Evolutionary conservation across 2,888 invertebrate genomes (phyloP), one percentile per base, ranked within the genome.

Genomic region (Drosophila borborema): DNA sequence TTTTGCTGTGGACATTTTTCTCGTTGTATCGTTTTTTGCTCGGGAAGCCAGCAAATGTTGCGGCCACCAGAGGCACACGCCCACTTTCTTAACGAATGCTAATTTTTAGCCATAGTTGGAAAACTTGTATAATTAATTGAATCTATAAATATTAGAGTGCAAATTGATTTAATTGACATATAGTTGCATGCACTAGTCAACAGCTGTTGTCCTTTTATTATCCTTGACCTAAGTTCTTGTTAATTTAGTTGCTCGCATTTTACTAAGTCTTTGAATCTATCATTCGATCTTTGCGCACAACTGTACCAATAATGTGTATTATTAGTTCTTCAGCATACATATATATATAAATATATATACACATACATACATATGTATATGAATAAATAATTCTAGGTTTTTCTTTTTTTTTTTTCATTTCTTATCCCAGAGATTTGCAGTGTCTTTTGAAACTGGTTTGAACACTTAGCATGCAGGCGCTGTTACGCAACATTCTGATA

Each of bases 401-500:
- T 51, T 20, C 14, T 23, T 46, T 20, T 14, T 46, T 20, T 14
- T 31, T 56, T 54, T 28, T n/a, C 40, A 38, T 38, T 36, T 20
- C 38, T 2, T 53, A 3, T 38, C 0, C 28, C 16, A 23, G 7
- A n/a, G 14, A 28, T 56, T 58, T 64, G 64, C 34, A 23, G 56
- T 46, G 69, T 31, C 23, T 38, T 23, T 16, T 20, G 18, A 64
- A 79, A 81, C 84, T 51, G 43, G 78, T 74, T 85, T 74, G 23
- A 59, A 16, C 64, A 64, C 51, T 80, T 77, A 67, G 70, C 77
- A 72, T 77, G 66, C 70, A 71, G 55, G 67, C 49, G 58, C 34
- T 58, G 49, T 82, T 84, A 66, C 85, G 85, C 71, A 82, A 86
- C 66, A 63, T 23, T 60, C 49, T 64, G 61, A 78, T 78, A 75